Percentiles rank a stretch among this genome's conserved stretches.
phyloP scores from a whole-genome alignment of 2,113 vertebrate species.

The Myrmecobius fasciatus region DNA sequence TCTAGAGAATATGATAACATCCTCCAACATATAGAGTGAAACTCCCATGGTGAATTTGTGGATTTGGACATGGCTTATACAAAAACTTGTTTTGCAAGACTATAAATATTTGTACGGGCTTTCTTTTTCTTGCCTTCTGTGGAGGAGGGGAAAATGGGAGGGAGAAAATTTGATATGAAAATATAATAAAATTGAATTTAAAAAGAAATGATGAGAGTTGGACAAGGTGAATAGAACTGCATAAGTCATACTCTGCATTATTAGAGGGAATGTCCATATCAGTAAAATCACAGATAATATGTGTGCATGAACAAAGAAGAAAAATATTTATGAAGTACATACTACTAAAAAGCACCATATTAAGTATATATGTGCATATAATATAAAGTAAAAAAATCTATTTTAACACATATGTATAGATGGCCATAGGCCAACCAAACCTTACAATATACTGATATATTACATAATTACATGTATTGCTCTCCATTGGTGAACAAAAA shows the following conservation, averaged over 20 bases:
- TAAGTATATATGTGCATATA: neutral
- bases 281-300: neutral
- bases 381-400: neutral
- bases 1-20: neutral
- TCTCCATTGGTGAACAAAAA: neutral
- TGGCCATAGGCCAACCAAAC: neutral
- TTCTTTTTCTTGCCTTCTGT: neutral
- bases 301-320: neutral
- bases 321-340: neutral
- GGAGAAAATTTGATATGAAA: neutral
- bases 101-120: neutral
- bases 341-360: neutral
- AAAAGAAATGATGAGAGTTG: neutral
- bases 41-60: neutral
- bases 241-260: neutral
- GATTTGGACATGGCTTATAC: neutral
- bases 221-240: neutral
- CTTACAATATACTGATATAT: neutral
- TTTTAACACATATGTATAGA: neutral
- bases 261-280: neutral
- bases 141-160: neutral
- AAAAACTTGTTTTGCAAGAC: neutral
- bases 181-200: neutral
- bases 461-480: neutral
- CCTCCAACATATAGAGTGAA: neutral